Evolutionary conservation across 2,888 invertebrate genomes (phyloP).

Genomic region (Fragum whitleyi): DNA sequence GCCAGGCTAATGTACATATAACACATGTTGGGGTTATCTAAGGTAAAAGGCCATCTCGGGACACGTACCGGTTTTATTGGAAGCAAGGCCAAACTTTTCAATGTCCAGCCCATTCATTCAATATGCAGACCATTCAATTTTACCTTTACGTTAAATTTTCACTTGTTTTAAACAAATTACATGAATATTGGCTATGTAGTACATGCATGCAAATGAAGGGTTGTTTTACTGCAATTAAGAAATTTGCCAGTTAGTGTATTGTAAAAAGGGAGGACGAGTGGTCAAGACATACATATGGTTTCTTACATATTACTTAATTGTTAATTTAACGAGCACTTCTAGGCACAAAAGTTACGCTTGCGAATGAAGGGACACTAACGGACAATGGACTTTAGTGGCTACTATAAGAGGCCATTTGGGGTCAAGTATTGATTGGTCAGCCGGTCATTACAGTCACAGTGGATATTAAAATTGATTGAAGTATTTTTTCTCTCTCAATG

Average conservation of each 20-base stretch:
- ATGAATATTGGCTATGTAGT: too few species aligned
- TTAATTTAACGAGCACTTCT: too few species aligned
- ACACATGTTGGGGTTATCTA: constrained; percentile 57
- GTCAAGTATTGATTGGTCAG: constrained; percentile 23
- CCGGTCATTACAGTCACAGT: constrained; percentile 14
- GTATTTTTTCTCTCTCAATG: constrained; percentile 25
- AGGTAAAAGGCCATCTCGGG: constrained; percentile 52
- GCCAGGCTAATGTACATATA: constrained; percentile 27
- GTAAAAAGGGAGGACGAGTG: too few species aligned
- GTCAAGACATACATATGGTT: too few species aligned
- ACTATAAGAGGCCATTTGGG: background rate
- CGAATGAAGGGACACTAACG: constrained; percentile 6
- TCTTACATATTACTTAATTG: too few species aligned
- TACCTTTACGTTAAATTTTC: constrained; percentile 4
- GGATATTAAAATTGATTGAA: constrained; percentile 29
- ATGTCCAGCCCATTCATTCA: background rate
- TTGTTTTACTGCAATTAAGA: too few species aligned
- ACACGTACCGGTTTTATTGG: background rate
- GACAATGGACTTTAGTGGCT: constrained; percentile 13
- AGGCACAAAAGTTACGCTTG: too few species aligned
- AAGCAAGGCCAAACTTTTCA: background rate
- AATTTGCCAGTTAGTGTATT: too few species aligned
- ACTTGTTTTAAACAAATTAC: too few species aligned
- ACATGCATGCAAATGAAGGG: too few species aligned
- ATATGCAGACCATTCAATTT: too few species aligned